phyloP scores from a whole-genome alignment of 2,888 invertebrate species.

The Cryptocephalus primarius region DNA sequence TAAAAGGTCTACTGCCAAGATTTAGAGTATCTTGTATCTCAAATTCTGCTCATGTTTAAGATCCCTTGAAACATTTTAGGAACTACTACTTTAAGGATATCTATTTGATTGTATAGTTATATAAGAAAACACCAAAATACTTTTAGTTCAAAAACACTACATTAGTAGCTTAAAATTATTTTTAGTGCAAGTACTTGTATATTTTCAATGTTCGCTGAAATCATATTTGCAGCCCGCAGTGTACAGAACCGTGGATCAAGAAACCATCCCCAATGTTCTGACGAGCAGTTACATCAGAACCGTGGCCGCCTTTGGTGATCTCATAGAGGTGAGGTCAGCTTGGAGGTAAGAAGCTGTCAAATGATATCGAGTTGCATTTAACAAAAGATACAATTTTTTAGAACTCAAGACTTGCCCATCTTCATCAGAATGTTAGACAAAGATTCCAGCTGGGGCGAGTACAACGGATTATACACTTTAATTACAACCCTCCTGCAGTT shows the following conservation, averaged over 20 bases:
- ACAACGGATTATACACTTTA: constrained; percentile 60
- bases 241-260: constrained; percentile 37
- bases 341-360: constrained; percentile 36
- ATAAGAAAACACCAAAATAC: too few species aligned
- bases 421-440: constrained; percentile 73
- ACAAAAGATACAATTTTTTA: constrained; percentile 22
- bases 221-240: constrained; percentile 14
- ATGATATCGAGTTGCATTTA: not conserved
- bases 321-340: constrained; percentile 63
- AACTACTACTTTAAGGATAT: too few species aligned
- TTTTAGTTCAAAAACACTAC: too few species aligned
- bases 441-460: constrained; percentile 55
- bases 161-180: too few species aligned
- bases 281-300: constrained; percentile 46
- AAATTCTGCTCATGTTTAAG: too few species aligned
- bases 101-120: too few species aligned
- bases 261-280: constrained; percentile 46
- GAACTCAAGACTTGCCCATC: constrained; percentile 57
- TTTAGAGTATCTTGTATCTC: too few species aligned
- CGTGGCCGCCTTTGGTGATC: constrained; percentile 47
- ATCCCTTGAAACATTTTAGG: too few species aligned
- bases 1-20: too few species aligned
- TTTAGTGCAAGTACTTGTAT: constrained; percentile 18
- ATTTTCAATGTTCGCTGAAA: too few species aligned
- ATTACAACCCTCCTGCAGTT: constrained; percentile 60